Evolutionary conservation across 2,113 vertebrate genomes (phyloP), one percentile per base, ranked within the genome.

Genomic region (Lasiurus cinereus): DNA sequence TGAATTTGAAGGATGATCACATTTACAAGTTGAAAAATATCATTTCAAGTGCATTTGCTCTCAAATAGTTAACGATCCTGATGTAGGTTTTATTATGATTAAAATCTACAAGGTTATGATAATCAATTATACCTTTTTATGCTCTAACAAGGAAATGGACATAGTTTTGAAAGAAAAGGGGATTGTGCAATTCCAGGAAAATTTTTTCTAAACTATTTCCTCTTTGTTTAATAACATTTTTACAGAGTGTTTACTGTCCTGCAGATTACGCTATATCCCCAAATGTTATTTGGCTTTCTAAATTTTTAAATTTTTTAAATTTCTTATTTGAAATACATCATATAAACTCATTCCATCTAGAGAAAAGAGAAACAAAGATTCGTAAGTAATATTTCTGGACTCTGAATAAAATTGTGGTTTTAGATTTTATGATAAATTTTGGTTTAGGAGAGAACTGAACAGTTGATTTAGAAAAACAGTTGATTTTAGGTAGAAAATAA

Each of bases 121-220:
- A 89, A 70, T 76, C 19, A 79, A 0, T 31, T 33, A 39, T 76
- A 92, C 19, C 2, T 16, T 54, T 80, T 66, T 31, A 91, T 24
- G n/a, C 46, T 76, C 48, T 93, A 18, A 76, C 1, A 62, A 24
- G n/a, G 19, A 77, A 88, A 74, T 67, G 39, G 18, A 91, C 21
- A 43, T 67, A 73, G 70, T 90, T 92, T 77, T 69, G n/a, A 90
- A 48, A 77, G 22, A 33, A 76, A 88, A 59, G 3, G 31, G 29
- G 27, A 87, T 50, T 92, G 2, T n/a, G 1, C 62, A 74, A 87
- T 83, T 80, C 27, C 54, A 59, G 13, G 50, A 88, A 96, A 80
- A 11, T 70, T 18, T 91, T 95, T 93, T 77, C 43, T 24, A 91
- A 88, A 80, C 24, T n/a, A 50, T 90, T 93, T 92, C 21, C 18